These are phyloP conservation scores for Zelleria hepariella DNA, from an alignment of 2,888 invertebrate genomes.

Conservation along the genomic window DNA sequence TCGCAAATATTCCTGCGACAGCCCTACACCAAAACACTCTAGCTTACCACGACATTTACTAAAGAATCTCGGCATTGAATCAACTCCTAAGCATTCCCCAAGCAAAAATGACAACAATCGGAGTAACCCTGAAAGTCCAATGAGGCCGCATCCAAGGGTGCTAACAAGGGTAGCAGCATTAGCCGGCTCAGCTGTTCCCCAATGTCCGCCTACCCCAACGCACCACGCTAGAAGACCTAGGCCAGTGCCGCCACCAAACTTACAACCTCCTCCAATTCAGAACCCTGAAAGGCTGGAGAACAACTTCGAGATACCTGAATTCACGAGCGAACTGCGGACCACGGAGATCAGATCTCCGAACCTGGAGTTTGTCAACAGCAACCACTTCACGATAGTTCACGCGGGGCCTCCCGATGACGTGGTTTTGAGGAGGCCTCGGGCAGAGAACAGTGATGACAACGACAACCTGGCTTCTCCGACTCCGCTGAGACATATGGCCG, in stretches of 20 bases:
- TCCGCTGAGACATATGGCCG: constrained; percentile 78
- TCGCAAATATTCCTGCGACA: constrained; percentile 56
- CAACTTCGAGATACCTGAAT: constrained; percentile 63
- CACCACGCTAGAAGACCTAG: constrained; percentile 83
- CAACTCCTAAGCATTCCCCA: constrained; percentile 58
- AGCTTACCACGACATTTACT: constrained; percentile 58
- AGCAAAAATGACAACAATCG: constrained; percentile 30
- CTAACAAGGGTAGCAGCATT: constrained; percentile 72
- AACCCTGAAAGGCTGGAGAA: constrained; percentile 40
- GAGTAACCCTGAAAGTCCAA: constrained; percentile 42
- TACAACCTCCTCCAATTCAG: constrained; percentile 68
- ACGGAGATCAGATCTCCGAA: constrained; percentile 69
- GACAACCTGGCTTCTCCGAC: constrained; percentile 71
- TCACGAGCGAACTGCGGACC: constrained; percentile 60
- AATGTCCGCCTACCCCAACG: constrained; percentile 90
- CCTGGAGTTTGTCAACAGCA: constrained; percentile 69
- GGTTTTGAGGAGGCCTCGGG: constrained; percentile 57
- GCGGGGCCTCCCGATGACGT: constrained; percentile 65
- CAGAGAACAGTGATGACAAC: constrained; percentile 51
- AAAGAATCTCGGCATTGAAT: constrained; percentile 54
- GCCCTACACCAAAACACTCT: constrained; percentile 57
- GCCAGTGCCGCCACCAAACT: constrained; percentile 69
- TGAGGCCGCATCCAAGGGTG: constrained; percentile 75
- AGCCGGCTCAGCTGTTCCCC: constrained; percentile 71
- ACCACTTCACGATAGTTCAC: constrained; percentile 69